Percentiles rank a stretch among this genome's conserved stretches.
These are phyloP conservation scores for Dendropsophus ebraccatus DNA, from an alignment of 2,113 vertebrate genomes.

Conservation along the genomic window DNA sequence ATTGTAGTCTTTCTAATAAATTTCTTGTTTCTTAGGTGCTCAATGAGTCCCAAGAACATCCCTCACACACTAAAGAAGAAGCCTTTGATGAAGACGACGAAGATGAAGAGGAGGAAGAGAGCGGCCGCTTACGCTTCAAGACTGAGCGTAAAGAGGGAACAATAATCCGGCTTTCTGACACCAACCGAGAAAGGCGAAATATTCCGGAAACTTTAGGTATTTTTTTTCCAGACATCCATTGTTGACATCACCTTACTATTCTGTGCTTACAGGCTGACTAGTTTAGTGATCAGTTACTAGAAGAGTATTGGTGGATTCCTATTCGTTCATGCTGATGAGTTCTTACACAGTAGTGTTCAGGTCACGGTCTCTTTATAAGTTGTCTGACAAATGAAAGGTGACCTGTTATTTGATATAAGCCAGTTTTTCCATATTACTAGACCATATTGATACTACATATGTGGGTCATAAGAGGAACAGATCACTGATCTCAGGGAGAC, in stretches of 20 bases:
- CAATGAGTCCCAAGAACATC: conserved; percentile 75
- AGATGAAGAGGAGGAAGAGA: conserved; percentile 86
- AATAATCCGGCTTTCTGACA: conserved; percentile 88
- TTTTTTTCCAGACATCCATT: neutral
- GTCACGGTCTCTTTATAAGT: too few relatives aligned
- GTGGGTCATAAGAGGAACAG: too few relatives aligned
- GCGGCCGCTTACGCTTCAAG: conserved; percentile 91
- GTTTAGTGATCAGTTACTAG: neutral
- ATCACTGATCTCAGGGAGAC: too few relatives aligned
- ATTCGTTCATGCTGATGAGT: too few relatives aligned
- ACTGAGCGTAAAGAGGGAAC: conserved; percentile 92
- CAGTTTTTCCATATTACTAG: too few relatives aligned
- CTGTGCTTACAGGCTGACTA: neutral
- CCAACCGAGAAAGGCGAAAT: conserved; percentile 86
- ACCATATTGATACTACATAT: too few relatives aligned
- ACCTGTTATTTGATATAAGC: too few relatives aligned
- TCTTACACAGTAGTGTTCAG: too few relatives aligned
- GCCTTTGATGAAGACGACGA: conserved; percentile 91
- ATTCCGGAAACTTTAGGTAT: conserved; percentile 97
- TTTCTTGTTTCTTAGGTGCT: neutral
- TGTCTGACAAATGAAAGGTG: too few relatives aligned
- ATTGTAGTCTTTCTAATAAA: neutral
- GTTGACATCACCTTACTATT: neutral
- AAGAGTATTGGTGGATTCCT: too few relatives aligned
- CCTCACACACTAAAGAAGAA: conserved; percentile 78